Conservation (phyloP, 2,113 vertebrate species). For the Xenopus laevis region DNA sequence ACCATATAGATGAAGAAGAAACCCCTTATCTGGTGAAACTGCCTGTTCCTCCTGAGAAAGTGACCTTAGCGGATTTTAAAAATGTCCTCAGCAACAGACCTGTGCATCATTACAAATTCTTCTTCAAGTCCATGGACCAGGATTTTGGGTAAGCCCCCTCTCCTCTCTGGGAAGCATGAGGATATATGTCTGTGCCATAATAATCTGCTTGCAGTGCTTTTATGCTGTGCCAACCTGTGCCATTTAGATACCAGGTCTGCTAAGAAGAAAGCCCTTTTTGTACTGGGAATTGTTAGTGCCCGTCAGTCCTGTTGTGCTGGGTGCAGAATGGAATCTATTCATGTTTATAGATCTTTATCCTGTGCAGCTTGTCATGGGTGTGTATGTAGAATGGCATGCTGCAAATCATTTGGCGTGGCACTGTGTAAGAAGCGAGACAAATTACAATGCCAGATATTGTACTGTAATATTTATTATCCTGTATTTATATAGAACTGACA, state of each 20-base stretch:
- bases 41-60: constrained; percentile 86
- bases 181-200: constrained; percentile 4
- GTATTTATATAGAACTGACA: too few relatives aligned
- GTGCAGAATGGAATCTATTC: background rate
- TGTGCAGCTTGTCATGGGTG: background rate
- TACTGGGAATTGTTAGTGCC: background rate
- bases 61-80: constrained; percentile 95
- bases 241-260: background rate
- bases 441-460: constrained; percentile 2
- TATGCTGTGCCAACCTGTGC: background rate
- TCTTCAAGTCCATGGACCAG: constrained; percentile 98
- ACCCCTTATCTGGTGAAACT: constrained; percentile 95
- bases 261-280: background rate
- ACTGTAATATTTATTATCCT: background rate
- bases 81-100: constrained; percentile 94
- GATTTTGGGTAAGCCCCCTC: constrained; percentile 87
- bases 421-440: background rate
- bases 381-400: background rate
- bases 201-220: constrained; percentile 5
- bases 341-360: background rate
- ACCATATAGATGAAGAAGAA: constrained; percentile 97
- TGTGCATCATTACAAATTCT: constrained; percentile 94
- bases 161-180: background rate
- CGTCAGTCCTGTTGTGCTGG: constrained; percentile 8
- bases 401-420: background rate